Percentiles rank a stretch among this genome's conserved stretches.
phyloP scores from a whole-genome alignment of 2,888 invertebrate genomes.

The Diaphora mendica region DNA sequence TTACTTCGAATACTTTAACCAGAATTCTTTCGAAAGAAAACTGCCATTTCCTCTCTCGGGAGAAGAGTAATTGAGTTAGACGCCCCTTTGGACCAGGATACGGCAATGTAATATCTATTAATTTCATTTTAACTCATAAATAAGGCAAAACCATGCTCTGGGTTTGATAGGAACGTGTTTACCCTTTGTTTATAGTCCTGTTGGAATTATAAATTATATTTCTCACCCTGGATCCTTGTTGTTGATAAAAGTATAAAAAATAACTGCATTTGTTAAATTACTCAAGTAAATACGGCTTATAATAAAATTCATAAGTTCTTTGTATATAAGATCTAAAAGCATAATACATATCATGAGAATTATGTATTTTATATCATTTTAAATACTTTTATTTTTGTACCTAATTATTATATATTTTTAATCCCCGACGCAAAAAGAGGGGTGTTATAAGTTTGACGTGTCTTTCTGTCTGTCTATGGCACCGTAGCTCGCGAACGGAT shows the following conservation, averaged over 20 bases:
- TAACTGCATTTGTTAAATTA: neutral
- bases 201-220: slow-evolving; percentile 19
- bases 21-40: slow-evolving; percentile 27
- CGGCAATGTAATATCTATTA: slow-evolving; percentile 35
- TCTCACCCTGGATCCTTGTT: neutral
- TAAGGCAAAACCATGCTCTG: slow-evolving; percentile 15
- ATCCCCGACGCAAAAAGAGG: too few species aligned
- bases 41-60: slow-evolving; percentile 31
- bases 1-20: slow-evolving; percentile 2
- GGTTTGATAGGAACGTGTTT: slow-evolving; percentile 19
- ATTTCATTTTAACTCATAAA: slow-evolving; percentile 28
- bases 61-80: slow-evolving; percentile 39
- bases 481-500: too few species aligned
- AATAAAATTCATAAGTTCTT: too few species aligned
- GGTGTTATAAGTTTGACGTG: too few species aligned
- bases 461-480: too few species aligned
- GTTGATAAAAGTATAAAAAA: neutral
- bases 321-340: too few species aligned
- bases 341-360: too few species aligned
- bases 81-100: slow-evolving; percentile 36
- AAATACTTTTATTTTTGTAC: too few species aligned
- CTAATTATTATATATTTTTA: too few species aligned
- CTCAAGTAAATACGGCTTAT: too few species aligned
- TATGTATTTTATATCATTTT: too few species aligned
- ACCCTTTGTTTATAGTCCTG: slow-evolving; percentile 20